Evolutionary conservation across 2,113 vertebrate genomes (phyloP).

Genomic region (Vidua chalybeata): DNA sequence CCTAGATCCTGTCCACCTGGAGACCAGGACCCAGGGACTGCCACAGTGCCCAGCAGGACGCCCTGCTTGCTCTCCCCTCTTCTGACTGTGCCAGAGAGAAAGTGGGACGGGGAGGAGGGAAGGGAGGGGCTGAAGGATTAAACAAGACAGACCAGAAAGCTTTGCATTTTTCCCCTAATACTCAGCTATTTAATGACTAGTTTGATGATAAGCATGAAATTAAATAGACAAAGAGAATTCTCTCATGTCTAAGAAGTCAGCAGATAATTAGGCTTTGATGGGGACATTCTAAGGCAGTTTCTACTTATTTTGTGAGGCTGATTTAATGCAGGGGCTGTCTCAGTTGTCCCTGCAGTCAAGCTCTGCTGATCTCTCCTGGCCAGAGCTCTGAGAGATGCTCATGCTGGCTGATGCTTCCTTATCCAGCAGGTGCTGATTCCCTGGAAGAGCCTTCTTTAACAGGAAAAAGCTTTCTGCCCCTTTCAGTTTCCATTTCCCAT

Average conservation of each 20-base stretch:
- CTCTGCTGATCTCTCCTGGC: not conserved
- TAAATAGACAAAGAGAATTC: constrained; percentile 67
- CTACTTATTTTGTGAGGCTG: not conserved
- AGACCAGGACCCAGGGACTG: not conserved
- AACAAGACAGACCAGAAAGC: constrained; percentile 59
- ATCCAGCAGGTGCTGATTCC: not conserved
- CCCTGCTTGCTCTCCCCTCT: not conserved
- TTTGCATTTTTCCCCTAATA: constrained; percentile 53
- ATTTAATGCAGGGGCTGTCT: not conserved
- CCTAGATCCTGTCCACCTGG: not conserved
- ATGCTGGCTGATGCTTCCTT: not conserved
- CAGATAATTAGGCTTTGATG: constrained; percentile 46
- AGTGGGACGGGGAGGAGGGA: not conserved
- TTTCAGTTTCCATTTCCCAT: not conserved
- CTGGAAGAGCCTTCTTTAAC: not conserved
- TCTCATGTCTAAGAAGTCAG: constrained; percentile 47
- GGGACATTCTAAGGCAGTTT: constrained; percentile 29
- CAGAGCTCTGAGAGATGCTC: not conserved
- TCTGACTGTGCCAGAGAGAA: not conserved
- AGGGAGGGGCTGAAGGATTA: constrained; percentile 47
- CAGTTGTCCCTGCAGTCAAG: not conserved
- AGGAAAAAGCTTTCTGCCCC: not conserved
- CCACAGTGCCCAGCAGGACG: not conserved
- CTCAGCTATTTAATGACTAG: constrained; percentile 59
- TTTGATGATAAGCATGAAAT: constrained; percentile 73